Evolutionary conservation across 1,140 invertebrate species (phyloP), one percentile per base, ranked within the genome.

Genomic region (Temnothorax nylanderi): DNA sequence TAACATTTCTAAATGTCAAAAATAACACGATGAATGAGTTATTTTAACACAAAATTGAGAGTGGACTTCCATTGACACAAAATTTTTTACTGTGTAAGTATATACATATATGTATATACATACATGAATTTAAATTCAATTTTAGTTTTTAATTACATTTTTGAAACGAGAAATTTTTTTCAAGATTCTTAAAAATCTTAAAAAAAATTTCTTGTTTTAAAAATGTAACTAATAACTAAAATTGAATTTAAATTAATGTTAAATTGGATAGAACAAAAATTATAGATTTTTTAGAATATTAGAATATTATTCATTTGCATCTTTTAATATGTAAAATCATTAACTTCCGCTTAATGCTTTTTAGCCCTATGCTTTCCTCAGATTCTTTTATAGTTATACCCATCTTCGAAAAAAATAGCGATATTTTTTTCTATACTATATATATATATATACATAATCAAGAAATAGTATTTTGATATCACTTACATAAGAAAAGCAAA

Each of bases 401-500:
- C 11, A 47, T 47, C 2, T 47, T 13, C 11, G 13, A 26, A 47
- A 71, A 4, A 72, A 26, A 21, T n/a, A 6, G 0, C 58, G 10
- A 32, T 67, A 32, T 13, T 32, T 60, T 58, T 32, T 60, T 65
- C 7, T 0, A 26, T 16, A 13, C 3, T 34, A 26, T 26, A 26
- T 1, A 1, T 26, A 26, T 1, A 1, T 26, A 18, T 41, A 11
- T 11, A 54, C 5, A 16, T 54, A 51, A 74, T 54, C 18, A n/a
- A 74, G 32, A 74, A 7, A 74, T 56, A 74, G 8, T 10, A 37
- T 75, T 74, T 6, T 41, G 5, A 21, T 37, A 37, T 6, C 11
- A 21, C n/a, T 37, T 75, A 74, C 32, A 13, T 74, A 75, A 37
- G 8, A 47, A 44, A 32, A 77, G 7, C 8, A 16, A 77, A 77